Conservation (phyloP, 2,797 vertebrate genomes). For the Alfaro cultratus region DNA sequence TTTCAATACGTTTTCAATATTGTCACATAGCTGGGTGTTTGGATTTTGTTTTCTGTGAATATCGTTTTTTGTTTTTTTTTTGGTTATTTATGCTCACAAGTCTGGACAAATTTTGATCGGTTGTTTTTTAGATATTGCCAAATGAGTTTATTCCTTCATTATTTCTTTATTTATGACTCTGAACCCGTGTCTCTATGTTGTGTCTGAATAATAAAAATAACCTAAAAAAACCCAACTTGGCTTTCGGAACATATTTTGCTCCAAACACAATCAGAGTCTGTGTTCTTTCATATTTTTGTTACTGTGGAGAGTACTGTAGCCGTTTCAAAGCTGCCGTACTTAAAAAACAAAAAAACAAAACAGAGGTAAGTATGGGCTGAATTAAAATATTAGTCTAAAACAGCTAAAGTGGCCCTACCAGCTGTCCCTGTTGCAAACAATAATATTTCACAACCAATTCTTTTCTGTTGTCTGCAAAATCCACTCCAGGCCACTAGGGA, state of each 20-base stretch:
- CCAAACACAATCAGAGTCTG: background rate
- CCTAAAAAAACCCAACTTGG: accelerated
- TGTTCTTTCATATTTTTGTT: background rate
- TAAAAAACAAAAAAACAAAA: constrained; percentile 12
- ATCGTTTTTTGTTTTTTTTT: no score
- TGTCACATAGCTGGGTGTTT: no score
- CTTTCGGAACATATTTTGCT: background rate
- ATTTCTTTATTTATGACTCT: background rate
- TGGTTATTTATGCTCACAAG: no score
- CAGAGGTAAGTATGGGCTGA: background rate
- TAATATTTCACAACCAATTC: constrained; percentile 19
- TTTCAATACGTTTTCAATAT: no score
- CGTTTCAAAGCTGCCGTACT: background rate
- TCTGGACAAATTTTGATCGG: no score
- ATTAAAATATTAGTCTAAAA: constrained; percentile 9
- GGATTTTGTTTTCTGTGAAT: no score
- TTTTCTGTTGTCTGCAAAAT: constrained; percentile 31
- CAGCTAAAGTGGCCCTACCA: constrained; percentile 9
- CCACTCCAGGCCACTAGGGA: constrained; percentile 59
- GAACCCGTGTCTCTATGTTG: background rate
- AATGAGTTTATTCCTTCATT: no score
- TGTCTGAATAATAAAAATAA: background rate
- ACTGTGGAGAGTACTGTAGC: background rate
- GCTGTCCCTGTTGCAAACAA: constrained; percentile 26
- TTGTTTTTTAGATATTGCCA: no score